These are phyloP conservation scores for Lasioglossum oenotherae DNA, from an alignment of 2,888 invertebrate genomes.

Conservation along the genomic window DNA sequence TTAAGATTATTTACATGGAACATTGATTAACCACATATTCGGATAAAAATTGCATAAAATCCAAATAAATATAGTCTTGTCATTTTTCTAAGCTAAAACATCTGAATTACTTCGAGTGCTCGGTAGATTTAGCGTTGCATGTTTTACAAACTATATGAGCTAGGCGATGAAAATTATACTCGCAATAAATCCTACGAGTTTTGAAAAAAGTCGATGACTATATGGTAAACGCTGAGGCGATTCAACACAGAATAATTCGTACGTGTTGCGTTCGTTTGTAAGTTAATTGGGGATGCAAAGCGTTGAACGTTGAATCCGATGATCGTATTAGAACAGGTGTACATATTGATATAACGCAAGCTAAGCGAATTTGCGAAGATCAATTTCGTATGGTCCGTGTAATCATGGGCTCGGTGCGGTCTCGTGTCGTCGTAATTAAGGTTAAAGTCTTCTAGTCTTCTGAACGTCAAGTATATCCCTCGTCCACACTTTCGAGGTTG, in stretches of 20 bases:
- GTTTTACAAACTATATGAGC: neutral
- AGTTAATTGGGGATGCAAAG: slow-evolving; percentile 8
- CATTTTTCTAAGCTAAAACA: no score
- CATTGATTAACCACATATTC: no score
- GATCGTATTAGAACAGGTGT: neutral
- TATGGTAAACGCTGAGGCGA: neutral
- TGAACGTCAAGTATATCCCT: slow-evolving; percentile 56
- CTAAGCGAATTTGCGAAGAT: slow-evolving; percentile 19
- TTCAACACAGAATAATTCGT: neutral
- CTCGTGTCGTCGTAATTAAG: slow-evolving; percentile 43
- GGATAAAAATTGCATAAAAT: no score
- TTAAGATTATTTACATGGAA: no score
- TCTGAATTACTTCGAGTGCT: no score
- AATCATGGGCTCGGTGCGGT: slow-evolving; percentile 29
- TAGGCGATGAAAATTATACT: neutral
- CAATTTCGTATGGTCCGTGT: slow-evolving; percentile 29
- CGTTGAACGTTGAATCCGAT: slow-evolving; percentile 11
- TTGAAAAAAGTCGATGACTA: neutral
- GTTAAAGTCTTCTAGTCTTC: slow-evolving; percentile 47
- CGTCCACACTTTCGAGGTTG: slow-evolving; percentile 62
- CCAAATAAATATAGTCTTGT: no score
- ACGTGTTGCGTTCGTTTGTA: slow-evolving; percentile 11
- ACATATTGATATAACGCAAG: neutral
- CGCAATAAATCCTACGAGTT: neutral
- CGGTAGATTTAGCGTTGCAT: no score